Conservation (phyloP, 2,113 vertebrate genomes). For the Rhombomys opimus region DNA sequence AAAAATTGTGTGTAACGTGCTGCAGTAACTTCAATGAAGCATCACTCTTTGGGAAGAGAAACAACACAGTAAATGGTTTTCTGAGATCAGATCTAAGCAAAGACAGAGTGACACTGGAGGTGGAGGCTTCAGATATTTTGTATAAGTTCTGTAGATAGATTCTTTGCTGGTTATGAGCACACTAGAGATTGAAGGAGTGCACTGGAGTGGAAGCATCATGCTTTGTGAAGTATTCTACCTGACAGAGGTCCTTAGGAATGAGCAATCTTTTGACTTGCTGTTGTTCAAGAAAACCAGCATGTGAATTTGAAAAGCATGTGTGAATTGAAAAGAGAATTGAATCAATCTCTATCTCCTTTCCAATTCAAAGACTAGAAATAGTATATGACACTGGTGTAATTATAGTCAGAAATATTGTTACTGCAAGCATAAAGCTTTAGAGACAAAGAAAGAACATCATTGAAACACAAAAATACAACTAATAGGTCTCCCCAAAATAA, state of each 20-base stretch:
- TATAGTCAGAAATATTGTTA: not conserved
- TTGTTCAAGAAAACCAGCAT: conserved; percentile 4
- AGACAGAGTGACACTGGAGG: not conserved
- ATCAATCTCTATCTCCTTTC: not conserved
- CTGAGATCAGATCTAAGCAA: not conserved
- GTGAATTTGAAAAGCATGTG: conserved; percentile 52
- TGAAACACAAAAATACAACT: not conserved
- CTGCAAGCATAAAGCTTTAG: not conserved
- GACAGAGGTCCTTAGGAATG: not conserved
- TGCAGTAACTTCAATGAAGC: not conserved
- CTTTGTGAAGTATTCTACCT: not conserved
- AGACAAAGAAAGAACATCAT: not conserved
- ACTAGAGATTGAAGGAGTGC: not conserved
- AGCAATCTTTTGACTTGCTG: conserved; percentile 17
- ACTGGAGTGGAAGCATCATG: not conserved
- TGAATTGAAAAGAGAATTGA: not conserved
- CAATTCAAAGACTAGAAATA: not conserved
- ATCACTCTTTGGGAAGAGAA: not conserved
- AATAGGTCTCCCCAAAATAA: not conserved
- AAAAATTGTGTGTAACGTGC: not conserved
- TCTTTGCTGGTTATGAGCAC: not conserved
- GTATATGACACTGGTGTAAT: conserved; percentile 1
- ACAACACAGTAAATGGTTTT: not conserved
- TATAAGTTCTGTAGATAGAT: not conserved
- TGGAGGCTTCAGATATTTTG: not conserved